Conservation (phyloP, 2,113 vertebrate species). For the Hyperoodon ampullatus region DNA sequence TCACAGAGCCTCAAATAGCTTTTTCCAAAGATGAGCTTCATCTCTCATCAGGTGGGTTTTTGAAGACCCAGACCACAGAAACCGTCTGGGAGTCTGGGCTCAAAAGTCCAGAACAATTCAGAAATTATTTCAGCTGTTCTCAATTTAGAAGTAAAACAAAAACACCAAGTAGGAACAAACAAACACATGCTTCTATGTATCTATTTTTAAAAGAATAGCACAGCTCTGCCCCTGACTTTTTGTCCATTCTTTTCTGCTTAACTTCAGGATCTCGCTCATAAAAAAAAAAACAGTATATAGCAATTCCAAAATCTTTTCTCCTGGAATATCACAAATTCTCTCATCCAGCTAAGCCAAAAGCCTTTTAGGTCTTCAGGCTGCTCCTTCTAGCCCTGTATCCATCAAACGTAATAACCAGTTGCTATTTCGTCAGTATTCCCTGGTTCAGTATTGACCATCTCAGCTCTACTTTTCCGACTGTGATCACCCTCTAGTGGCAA, state of each 20-base stretch:
- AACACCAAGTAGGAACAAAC: slow-evolving; percentile 74
- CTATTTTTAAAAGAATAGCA: slow-evolving; percentile 68
- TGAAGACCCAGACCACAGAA: slow-evolving; percentile 76
- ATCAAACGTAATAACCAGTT: neutral
- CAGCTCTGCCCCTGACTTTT: slow-evolving; percentile 58
- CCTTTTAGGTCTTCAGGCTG: neutral
- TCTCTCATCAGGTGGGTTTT: slow-evolving; percentile 65
- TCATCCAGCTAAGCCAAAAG: neutral
- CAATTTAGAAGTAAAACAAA: slow-evolving; percentile 83
- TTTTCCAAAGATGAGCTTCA: slow-evolving; percentile 62
- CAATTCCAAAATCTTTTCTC: neutral
- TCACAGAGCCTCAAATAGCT: slow-evolving; percentile 74
- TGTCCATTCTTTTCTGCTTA: slow-evolving; percentile 18
- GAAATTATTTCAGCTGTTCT: slow-evolving; percentile 84
- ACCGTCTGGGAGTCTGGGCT: slow-evolving; percentile 61
- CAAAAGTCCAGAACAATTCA: slow-evolving; percentile 76
- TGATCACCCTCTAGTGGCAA: slow-evolving; percentile 57
- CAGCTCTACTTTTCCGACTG: neutral
- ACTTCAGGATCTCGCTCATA: slow-evolving; percentile 14
- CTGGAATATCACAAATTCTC: neutral
- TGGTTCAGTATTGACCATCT: neutral
- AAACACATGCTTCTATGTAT: slow-evolving; percentile 49
- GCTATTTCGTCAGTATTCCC: neutral
- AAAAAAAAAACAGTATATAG: slow-evolving; percentile 51
- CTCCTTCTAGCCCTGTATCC: neutral